Evolutionary conservation across 2,888 invertebrate genomes (phyloP), one percentile per base, ranked within the genome.

Genomic region (Seladonia tumulorum): DNA sequence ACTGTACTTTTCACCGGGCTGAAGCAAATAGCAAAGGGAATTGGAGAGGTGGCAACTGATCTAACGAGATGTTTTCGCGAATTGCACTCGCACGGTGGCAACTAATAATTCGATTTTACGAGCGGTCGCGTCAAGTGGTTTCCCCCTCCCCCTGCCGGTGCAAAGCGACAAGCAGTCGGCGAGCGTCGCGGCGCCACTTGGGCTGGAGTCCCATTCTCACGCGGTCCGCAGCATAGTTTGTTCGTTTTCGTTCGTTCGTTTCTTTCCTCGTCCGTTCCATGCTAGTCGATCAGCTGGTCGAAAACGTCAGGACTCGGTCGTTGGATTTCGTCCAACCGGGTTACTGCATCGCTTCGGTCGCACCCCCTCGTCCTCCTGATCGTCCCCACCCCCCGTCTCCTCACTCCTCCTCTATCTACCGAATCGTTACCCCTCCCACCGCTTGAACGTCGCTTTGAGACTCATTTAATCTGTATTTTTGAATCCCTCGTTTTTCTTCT

Each of bases 311-410:
- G 78, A 88, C 77, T 84, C 76, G 84, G 86, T 89, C 83, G 73
- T 94, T 94, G 94, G 95, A 94, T 93, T 91, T 80, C 91, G 93
- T 94, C 94, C 94, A 95, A 95, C 94, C 94, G 92, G 95, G 94
- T 94, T 95, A 95, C 92, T 83, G 86, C 87, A 83, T 82, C 83
- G 87, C 60, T 74, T 63, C 68, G 87, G 87, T 72, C 83, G 73
- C 82, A 83, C 77, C 73, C 57, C 86, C 78, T 63, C 83, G 86
- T 53, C 79, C 63, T 78, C 84, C 79, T 75, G 78, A 75, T 81
- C 89, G 63, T 35, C 63, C n/a, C 42, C 49, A n/a, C n/a, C n/a
- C n/a, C n/a, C n/a, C n/a, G n/a, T 39, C 35, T 53, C 42, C 35
- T 35, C 35, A 5, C 5, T 53, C 53, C 49, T 74, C 63, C 72